These are phyloP conservation scores for Rhinolophus ferrumequinum DNA, from an alignment of 2,113 vertebrate species.

Conservation along the genomic window DNA sequence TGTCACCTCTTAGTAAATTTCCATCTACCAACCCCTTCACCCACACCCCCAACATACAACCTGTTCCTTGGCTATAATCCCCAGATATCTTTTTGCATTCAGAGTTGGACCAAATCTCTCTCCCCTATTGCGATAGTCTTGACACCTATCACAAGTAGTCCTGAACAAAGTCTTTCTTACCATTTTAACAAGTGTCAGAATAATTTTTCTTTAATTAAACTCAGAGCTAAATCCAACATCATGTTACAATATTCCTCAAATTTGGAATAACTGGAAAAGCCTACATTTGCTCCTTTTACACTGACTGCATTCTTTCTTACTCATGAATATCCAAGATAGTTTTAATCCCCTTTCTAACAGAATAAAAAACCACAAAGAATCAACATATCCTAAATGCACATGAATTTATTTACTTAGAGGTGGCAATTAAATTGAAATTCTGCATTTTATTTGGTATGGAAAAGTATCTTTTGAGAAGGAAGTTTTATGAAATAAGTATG, in stretches of 20 bases:
- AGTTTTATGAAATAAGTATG: constrained; percentile 2
- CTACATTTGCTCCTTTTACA: background rate
- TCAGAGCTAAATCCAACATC: background rate
- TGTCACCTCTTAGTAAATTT: background rate
- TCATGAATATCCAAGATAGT: background rate
- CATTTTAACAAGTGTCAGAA: background rate
- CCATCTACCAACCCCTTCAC: no score
- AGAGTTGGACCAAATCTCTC: background rate
- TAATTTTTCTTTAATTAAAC: background rate
- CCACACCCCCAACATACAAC: background rate
- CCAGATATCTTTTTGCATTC: background rate
- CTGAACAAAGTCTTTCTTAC: background rate
- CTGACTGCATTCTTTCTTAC: background rate
- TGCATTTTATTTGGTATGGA: background rate
- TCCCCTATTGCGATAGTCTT: background rate
- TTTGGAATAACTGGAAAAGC: background rate
- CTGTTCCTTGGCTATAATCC: background rate
- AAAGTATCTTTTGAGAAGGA: background rate
- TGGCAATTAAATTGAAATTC: background rate
- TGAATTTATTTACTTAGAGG: background rate
- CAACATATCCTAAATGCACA: background rate
- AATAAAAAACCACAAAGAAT: background rate
- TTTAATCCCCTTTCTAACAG: background rate
- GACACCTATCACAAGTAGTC: background rate
- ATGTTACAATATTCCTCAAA: background rate